Base-by-base conservation (phyloP, 2,113 vertebrate species). In the Manacus vitellinus region DNA sequence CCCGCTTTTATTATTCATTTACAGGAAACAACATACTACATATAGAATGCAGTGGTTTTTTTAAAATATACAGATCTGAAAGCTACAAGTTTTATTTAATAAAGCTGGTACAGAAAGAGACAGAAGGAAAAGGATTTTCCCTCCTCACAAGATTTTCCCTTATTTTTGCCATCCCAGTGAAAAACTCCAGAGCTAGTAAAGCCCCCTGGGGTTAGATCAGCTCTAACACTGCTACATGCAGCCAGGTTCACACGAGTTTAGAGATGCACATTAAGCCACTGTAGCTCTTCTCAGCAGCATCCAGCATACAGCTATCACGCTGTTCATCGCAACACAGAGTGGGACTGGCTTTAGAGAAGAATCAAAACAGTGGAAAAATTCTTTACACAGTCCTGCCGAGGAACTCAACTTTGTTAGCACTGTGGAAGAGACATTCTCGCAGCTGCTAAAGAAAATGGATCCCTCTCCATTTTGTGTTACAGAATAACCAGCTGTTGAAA, bases 311-410 rank as follows among this genome's bases (percentile, higher is more conserved):
- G 51, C n/a, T n/a, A 19, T 22, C 33, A 9, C 2, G 9, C 10
- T 0, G 0, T 13, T 55, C 21, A 28, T 22, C 3, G 4, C 4
- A 5, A 68, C 51, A 59, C 51, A 76, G 71, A 78, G 24, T 0
- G 0, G 3, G 8, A 43, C 17, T 47, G 19, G 33, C 47, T 78
- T 71, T 65, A 41, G 39, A 78, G 18, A 82, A 75, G 18, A 87
- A 67, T 10, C 21, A 87, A 84, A 75, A 10, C 30, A 75, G 20
- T 2, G 0, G 14, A 89, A 94, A 49, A 8, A 20, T n/a, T 46
- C 21, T 35, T 41, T 41, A 41, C 39, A 41, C 39, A 41, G 20
- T 80, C 47, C 39, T 55, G 71, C 73, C 89, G 66, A 43, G 14
- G 9, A 93, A 65, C 44, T 10, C 28, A 20, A 13, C 37, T 78